These are phyloP conservation scores for Himalopsyche phryganea DNA, from an alignment of 1,140 invertebrate species.

Conservation along the genomic window DNA sequence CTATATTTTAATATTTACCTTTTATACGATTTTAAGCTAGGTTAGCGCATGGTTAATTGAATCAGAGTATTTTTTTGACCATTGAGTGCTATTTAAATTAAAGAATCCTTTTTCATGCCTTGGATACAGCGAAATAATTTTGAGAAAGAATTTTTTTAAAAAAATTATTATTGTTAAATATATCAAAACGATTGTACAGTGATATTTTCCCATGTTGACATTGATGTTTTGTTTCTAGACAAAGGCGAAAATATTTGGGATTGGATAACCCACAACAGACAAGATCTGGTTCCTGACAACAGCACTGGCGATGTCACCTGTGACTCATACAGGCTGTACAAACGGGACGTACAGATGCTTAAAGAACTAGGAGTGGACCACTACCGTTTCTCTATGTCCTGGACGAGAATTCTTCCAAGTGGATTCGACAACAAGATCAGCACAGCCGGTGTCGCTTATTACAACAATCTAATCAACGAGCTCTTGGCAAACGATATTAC, in stretches of 20 bases:
- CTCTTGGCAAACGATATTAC: constrained; percentile 44
- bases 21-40: too few species aligned
- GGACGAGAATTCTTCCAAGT: constrained; percentile 57
- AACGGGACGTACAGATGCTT: constrained; percentile 48
- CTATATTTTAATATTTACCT: too few species aligned
- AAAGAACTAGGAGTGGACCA: constrained; percentile 49
- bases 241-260: constrained; percentile 42
- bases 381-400: constrained; percentile 62
- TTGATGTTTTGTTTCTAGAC: constrained; percentile 32
- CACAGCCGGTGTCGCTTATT: constrained; percentile 54
- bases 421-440: constrained; percentile 51
- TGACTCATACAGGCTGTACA: constrained; percentile 48
- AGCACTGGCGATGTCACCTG: constrained; percentile 43
- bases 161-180: too few species aligned
- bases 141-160: too few species aligned
- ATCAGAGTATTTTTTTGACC: too few species aligned
- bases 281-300: constrained; percentile 38
- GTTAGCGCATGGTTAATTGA: too few species aligned
- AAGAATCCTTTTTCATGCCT: too few species aligned
- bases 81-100: too few species aligned
- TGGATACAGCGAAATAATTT: too few species aligned
- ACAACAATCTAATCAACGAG: constrained; percentile 54
- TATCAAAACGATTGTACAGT: too few species aligned
- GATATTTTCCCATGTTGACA: too few species aligned
- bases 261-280: constrained; percentile 32